Percentiles rank a stretch among this genome's conserved stretches.
phyloP scores from a whole-genome alignment of 1,140 invertebrate species.

The Agrilus planipennis region DNA sequence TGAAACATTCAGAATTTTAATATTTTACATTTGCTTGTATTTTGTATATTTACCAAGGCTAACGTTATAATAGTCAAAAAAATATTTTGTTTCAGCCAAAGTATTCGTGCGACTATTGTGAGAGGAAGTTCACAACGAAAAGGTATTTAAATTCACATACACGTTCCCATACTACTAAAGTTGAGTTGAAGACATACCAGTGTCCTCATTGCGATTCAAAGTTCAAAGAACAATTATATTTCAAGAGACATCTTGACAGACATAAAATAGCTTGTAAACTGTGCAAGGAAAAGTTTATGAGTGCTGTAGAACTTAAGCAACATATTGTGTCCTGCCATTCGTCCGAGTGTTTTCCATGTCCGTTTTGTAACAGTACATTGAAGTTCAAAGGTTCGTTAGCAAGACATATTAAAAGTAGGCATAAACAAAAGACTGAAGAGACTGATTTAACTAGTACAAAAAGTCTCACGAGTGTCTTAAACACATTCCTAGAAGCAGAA shows the following conservation, averaged over 20 bases:
- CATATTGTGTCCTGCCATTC: not conserved
- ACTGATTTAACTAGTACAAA: no score
- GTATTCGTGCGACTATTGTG: slow-evolving; percentile 17
- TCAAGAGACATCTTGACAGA: slow-evolving; percentile 4
- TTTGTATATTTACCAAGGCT: no score
- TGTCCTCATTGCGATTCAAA: slow-evolving; percentile 2
- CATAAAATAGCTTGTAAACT: slow-evolving; percentile 7
- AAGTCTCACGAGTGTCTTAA: no score
- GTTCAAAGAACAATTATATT: slow-evolving; percentile 3
- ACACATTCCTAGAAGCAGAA: no score
- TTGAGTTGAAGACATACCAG: slow-evolving; percentile 4
- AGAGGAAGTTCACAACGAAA: slow-evolving; percentile 20
- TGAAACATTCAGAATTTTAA: no score
- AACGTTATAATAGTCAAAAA: no score
- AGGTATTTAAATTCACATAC: no score
- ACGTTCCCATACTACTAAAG: no score
- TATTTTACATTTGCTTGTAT: no score
- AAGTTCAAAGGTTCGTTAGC: slow-evolving; percentile 28
- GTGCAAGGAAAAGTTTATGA: slow-evolving; percentile 2
- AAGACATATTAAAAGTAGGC: slow-evolving; percentile 26
- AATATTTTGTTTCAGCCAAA: no score
- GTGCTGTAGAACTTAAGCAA: not conserved
- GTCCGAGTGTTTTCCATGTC: slow-evolving; percentile 20
- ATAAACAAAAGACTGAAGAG: slow-evolving; percentile 20
- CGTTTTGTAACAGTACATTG: slow-evolving; percentile 23